Conservation (phyloP, 2,113 vertebrate species). For the Machaerirhynchus nigripectus region DNA sequence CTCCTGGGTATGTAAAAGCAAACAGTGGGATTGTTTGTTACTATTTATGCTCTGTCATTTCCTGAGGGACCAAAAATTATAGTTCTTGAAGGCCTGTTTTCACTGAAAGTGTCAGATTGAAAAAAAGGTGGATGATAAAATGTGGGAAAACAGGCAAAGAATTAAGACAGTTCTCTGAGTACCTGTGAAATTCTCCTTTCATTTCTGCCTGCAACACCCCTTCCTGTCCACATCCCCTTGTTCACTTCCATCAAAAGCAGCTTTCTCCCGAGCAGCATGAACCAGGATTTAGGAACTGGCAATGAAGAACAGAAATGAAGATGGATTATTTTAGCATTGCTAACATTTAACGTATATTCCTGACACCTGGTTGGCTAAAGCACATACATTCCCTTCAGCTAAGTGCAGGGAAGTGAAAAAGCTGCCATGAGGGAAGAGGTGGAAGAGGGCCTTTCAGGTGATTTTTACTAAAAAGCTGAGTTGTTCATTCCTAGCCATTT, state of each 20-base stretch:
- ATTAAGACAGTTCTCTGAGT: not conserved
- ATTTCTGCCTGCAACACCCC: not conserved
- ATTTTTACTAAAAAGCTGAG: not conserved
- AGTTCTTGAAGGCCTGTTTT: not conserved
- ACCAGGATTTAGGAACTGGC: not conserved
- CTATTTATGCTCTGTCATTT: not conserved
- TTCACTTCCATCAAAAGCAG: not conserved
- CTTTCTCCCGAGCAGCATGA: not conserved
- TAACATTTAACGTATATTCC: not conserved
- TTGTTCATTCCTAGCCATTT: not conserved
- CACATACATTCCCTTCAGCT: not conserved
- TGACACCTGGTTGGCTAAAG: not conserved
- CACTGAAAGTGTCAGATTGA: not conserved
- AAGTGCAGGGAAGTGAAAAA: not conserved
- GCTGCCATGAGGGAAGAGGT: not conserved
- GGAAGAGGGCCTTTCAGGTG: not conserved
- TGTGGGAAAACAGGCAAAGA: not conserved
- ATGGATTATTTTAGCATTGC: not conserved
- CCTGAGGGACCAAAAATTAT: not conserved
- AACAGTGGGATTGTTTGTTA: not conserved
- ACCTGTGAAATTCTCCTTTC: conserved; percentile 24
- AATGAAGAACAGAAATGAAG: not conserved
- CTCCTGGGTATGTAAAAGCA: not conserved
- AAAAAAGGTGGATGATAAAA: conserved; percentile 2
- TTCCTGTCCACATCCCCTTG: not conserved